Evolutionary conservation across 2,888 invertebrate genomes (phyloP), one percentile per base, ranked within the genome.

Genomic region (Polyommatus iphigenia): DNA sequence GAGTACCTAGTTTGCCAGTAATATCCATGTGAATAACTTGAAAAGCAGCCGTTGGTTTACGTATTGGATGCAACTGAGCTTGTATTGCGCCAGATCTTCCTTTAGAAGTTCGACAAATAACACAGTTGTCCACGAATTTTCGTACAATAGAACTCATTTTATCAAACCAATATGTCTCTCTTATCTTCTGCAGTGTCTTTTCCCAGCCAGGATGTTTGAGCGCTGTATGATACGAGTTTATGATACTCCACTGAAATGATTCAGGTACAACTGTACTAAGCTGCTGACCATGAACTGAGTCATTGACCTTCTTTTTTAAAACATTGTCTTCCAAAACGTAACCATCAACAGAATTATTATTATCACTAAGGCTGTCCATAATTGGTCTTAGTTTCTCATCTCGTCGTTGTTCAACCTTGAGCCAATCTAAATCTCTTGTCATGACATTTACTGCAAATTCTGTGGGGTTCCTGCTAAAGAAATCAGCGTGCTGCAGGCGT

Each of bases 21-120:
- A 83, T 81, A 50, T 84, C 84, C 80, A 83, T 83, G 59, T 84
- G 83, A 5, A 84, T 76, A 0, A 81, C 79, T 41, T 84, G 76
- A 59, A 84, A 84, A 13, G 84, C 78, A 2, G 71, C 77, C 13
- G 80, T 76, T 10, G 80, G 81, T 76, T 84, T 84, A 0, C 73
- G 72, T 5, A 83, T 83, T 0, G 83, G 82, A 57, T 83, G 82
- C 8, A 84, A 32, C 76, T 81, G 81, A 29, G 78, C 82, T 77
- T 84, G 84, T 6, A 36, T 80, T 7, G 83, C 82, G 1, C 84
- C 85, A 0, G 84, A 84, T 2, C 81, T 0, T n/a, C 78, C 78
- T 79, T 85, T 84, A 0, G 81, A 82, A 4, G 82, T 84, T 77
- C 77, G 80, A 76, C 85, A 85, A 29, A 59, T 82, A 83, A 72